Conservation (phyloP, 2,888 invertebrate species). For the Lysandra bellargus region DNA sequence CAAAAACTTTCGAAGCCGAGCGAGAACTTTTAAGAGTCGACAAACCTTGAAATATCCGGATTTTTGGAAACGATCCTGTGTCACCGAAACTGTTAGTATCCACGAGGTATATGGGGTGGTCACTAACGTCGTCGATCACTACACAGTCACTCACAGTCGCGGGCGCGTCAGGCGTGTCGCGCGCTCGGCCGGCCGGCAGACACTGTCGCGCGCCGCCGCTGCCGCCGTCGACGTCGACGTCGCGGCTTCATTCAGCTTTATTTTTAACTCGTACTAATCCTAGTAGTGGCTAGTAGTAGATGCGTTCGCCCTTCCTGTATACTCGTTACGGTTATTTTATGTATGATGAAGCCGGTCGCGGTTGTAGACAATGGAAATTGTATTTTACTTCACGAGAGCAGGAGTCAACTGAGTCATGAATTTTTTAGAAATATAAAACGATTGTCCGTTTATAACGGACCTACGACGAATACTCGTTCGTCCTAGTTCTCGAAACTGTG, state of each 20-base stretch:
- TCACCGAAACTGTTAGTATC: background rate
- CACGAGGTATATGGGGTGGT: background rate
- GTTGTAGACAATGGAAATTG: no score
- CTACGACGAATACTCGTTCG: no score
- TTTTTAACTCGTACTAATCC: background rate
- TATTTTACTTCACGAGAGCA: no score
- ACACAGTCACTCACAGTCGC: background rate
- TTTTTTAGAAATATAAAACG: no score
- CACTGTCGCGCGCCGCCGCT: background rate
- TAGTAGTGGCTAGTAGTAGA: background rate
- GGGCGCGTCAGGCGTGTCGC: slow-evolving; percentile 1
- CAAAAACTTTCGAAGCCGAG: background rate
- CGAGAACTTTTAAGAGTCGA: background rate
- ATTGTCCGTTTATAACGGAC: no score
- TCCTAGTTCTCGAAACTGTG: no score
- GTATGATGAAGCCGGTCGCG: no score
- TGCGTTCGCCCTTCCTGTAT: background rate
- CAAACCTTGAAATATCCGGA: background rate
- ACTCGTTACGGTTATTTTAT: background rate
- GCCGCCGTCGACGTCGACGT: background rate
- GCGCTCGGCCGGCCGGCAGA: background rate
- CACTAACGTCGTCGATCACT: background rate
- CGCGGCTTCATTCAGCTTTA: slow-evolving; percentile 8
- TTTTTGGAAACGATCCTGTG: background rate
- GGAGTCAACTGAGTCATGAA: no score